phyloP scores from a whole-genome alignment of 2,888 invertebrate genomes.

The Anagyrus pseudococci region DNA sequence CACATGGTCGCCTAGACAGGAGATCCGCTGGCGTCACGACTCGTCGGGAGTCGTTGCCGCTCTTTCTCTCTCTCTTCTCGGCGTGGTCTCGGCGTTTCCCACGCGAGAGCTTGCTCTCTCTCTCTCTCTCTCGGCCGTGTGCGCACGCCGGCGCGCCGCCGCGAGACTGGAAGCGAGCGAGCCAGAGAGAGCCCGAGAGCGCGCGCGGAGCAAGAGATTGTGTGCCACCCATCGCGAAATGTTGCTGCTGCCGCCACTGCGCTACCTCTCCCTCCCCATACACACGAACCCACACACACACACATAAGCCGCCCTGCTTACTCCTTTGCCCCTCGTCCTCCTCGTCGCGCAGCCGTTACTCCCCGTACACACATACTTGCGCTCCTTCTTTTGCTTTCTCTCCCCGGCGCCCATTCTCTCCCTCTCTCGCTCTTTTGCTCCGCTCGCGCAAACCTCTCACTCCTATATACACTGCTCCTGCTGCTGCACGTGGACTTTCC shows the following conservation, averaged over 20 bases:
- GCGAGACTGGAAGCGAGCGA: conserved; percentile 2
- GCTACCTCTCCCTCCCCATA: background rate
- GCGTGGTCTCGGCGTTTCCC: conserved; percentile 23
- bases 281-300: background rate
- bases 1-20: conserved; percentile 26
- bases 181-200: too few relatives aligned
- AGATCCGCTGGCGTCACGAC: conserved; percentile 18
- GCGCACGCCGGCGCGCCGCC: conserved; percentile 1
- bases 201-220: conserved; percentile 12
- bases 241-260: background rate
- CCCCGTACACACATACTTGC: too few relatives aligned
- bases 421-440: too few relatives aligned
- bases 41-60: conserved; percentile 9
- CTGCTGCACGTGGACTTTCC: too few relatives aligned
- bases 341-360: too few relatives aligned
- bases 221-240: conserved; percentile 38
- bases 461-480: too few relatives aligned
- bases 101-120: conserved; percentile 25
- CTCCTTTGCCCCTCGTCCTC: too few relatives aligned
- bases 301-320: background rate
- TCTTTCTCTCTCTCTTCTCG: background rate
- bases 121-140: too few relatives aligned
- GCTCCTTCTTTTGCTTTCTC: too few relatives aligned
- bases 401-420: too few relatives aligned
- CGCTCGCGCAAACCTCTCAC: too few relatives aligned